These are phyloP conservation scores for Drosophila sturtevanti DNA, from an alignment of 1,140 invertebrate genomes.

Conservation along the genomic window DNA sequence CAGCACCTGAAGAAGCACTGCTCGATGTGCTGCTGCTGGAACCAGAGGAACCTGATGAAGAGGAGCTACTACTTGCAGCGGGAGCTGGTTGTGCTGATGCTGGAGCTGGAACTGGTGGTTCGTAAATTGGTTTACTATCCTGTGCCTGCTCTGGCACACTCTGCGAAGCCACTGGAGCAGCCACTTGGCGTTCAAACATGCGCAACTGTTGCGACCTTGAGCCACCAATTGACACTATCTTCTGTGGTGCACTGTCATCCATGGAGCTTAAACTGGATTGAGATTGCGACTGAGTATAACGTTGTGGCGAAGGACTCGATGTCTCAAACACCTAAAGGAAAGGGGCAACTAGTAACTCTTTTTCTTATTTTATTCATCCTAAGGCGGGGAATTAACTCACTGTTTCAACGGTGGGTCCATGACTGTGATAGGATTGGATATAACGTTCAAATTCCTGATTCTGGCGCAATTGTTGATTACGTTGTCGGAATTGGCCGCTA, in stretches of 20 bases:
- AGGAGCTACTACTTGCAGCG: not conserved
- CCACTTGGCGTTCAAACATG: constrained; percentile 76
- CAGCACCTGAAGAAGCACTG: constrained; percentile 12
- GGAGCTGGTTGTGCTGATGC: constrained; percentile 16
- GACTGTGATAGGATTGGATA: constrained; percentile 76
- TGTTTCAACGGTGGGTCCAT: constrained; percentile 77
- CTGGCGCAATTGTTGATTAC: constrained; percentile 68
- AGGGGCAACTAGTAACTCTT: not conserved
- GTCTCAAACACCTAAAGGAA: constrained; percentile 66
- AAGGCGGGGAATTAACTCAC: constrained; percentile 42
- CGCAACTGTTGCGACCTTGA: constrained; percentile 53
- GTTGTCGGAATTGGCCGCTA: constrained; percentile 66
- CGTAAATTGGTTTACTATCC: constrained; percentile 64
- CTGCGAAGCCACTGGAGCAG: constrained; percentile 46
- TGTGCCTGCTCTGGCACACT: constrained; percentile 45
- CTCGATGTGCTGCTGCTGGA: constrained; percentile 12
- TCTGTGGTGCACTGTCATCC: constrained; percentile 34
- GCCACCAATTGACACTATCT: constrained; percentile 49
- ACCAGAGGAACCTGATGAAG: constrained; percentile 24
- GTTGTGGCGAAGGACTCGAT: constrained; percentile 64
- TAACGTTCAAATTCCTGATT: constrained; percentile 80
- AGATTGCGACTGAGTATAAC: constrained; percentile 56
- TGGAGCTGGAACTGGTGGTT: constrained; percentile 33
- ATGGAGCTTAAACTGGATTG: constrained; percentile 23
- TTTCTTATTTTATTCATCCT: not conserved